A percentile compares a stretch with the other conserved stretches of the same genome.
Conservation (phyloP, 2,113 vertebrate species). For the Orthochromis malagaraziensis region DNA sequence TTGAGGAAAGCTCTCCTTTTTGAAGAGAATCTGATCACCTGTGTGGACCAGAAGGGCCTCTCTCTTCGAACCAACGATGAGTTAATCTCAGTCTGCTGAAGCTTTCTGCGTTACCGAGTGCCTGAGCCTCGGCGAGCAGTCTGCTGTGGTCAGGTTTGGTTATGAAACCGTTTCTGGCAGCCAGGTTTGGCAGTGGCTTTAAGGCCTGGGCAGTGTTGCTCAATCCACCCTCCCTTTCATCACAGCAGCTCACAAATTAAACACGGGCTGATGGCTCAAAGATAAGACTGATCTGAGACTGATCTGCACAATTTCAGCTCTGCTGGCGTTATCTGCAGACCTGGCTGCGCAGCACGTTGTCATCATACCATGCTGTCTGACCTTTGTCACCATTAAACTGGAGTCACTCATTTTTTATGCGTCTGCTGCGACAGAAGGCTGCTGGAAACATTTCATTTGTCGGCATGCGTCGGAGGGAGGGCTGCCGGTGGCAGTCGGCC, state of each 20-base stretch:
- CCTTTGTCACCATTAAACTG: background rate
- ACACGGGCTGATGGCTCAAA: background rate
- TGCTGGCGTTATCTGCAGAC: background rate
- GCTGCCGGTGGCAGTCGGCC: background rate
- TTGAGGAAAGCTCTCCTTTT: background rate
- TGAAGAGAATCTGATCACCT: background rate
- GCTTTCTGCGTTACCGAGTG: background rate
- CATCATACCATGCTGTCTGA: background rate
- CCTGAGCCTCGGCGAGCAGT: background rate
- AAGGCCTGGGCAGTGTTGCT: background rate
- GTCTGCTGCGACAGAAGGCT: background rate
- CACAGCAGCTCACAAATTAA: constrained; percentile 16
- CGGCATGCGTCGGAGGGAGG: background rate
- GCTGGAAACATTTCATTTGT: background rate
- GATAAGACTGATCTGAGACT: background rate
- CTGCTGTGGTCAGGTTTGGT: background rate
- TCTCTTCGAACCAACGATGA: background rate
- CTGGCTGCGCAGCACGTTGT: background rate
- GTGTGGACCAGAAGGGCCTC: background rate
- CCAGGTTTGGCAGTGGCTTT: background rate
- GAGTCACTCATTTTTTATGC: background rate
- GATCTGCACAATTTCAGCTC: background rate
- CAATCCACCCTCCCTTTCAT: background rate
- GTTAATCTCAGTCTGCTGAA: background rate
- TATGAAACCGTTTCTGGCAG: background rate